Evolutionary conservation across 2,113 vertebrate genomes (phyloP), one percentile per base, ranked within the genome.

Genomic region (Thomomys bottae): DNA sequence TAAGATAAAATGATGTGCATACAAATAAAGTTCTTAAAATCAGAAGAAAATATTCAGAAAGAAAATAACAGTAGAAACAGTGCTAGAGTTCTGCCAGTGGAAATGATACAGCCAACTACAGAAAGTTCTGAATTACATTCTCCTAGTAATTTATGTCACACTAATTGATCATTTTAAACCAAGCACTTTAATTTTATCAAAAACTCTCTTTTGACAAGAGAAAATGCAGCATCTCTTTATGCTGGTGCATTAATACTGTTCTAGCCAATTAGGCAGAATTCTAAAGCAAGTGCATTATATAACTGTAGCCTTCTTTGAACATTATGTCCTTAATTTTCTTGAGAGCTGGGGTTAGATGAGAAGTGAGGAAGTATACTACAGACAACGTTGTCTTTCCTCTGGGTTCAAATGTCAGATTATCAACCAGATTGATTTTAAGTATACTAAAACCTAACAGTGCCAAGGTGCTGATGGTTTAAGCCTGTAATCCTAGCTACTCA

Each of bases 11-110:
- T 8, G 18, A 15, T 61, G 68, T 63, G 38, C n/a, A 87, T 66
- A 90, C 64, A 71, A 85, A 77, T 80, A 66, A 85, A 71, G 49
- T 77, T 82, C 14, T 42, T 45, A 82, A 77, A 85, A 59, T 40
- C 15, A 57, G 40, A 85, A 81, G 59, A 89, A 73, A 80, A 67
- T 61, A 57, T 2, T n/a, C 45, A 61, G 15, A 70, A 30, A 67
- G 20, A 49, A 42, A 42, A 18, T 30, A 77, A 83, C n/a, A 67
- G 32, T 40, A 12, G 24, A 95, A 67, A 75, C 24, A 76, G 40
- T 82, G 67, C 12, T 61, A 34, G n/a, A 42, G n/a, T 77, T 14
- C 28, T 45, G 30, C 14, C 49, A 77, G 26, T 66, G 45, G 36
- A 85, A 85, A 59, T 66, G 63, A 76, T 36, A 72, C 6, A 79